A percentile compares a stretch with the other conserved stretches of the same genome.
Conservation (phyloP, 2,888 invertebrate species). For the Antheraea assamensis region DNA sequence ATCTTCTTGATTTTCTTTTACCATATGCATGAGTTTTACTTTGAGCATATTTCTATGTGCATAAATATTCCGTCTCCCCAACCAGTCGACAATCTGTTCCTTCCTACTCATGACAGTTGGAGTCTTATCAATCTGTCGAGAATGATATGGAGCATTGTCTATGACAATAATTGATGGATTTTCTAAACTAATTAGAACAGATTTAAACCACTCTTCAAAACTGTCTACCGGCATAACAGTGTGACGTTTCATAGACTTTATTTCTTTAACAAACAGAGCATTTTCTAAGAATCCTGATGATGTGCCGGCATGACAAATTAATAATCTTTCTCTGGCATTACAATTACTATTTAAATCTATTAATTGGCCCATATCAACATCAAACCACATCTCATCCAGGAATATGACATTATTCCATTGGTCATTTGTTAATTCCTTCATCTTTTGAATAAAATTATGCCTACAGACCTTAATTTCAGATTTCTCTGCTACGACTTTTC, state of each 20-base stretch:
- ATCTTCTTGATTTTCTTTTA: not conserved
- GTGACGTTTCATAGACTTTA: not conserved
- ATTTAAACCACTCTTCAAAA: not conserved
- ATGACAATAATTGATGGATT: not conserved
- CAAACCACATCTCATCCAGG: conserved; percentile 1
- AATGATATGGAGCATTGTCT: conserved; percentile 11
- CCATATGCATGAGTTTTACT: not conserved
- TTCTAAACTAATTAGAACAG: not conserved
- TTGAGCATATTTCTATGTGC: not conserved
- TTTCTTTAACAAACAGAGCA: conserved; percentile 1
- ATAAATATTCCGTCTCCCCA: not conserved
- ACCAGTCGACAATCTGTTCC: not conserved
- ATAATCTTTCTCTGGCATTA: not conserved
- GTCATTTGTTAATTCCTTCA: not conserved
- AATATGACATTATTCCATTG: not conserved
- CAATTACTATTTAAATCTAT: not conserved
- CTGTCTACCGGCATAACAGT: not conserved
- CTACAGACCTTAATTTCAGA: not conserved
- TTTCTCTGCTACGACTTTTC: not conserved
- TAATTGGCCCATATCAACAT: not conserved
- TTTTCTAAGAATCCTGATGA: not conserved
- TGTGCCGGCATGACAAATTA: conserved; percentile 8
- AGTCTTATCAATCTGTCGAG: not conserved
- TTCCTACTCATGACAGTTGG: not conserved
- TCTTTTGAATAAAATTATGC: not conserved